Evolutionary conservation across 2,797 vertebrate genomes (phyloP).

Genomic region (Pelobates cultripes): DNA sequence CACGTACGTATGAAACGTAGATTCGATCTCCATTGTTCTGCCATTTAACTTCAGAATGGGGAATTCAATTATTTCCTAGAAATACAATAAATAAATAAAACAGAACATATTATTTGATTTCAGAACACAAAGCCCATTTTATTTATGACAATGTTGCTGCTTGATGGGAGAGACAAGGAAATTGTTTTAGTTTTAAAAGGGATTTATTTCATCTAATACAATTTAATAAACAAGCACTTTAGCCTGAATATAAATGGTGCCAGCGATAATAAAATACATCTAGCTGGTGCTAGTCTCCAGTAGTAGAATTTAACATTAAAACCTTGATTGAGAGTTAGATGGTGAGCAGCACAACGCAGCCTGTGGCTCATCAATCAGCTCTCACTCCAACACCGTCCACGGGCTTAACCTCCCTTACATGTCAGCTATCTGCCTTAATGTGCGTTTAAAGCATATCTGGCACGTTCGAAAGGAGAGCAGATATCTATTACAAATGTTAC

Average conservation of each 20-base stretch:
- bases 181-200: neutral
- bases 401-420: too few relatives aligned
- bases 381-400: too few relatives aligned
- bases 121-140: neutral
- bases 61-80: slow-evolving; percentile 83
- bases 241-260: neutral
- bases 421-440: too few relatives aligned
- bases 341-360: too few relatives aligned
- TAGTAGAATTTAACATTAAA: too few relatives aligned
- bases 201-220: slow-evolving; percentile 3
- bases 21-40: slow-evolving; percentile 83
- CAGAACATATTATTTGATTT: neutral
- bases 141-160: neutral
- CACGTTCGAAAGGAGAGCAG: too few relatives aligned
- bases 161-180: neutral
- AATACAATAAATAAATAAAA: neutral
- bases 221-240: slow-evolving; percentile 3
- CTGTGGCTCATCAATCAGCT: too few relatives aligned
- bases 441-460: too few relatives aligned
- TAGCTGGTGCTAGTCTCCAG: neutral
- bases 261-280: neutral
- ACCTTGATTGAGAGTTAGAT: too few relatives aligned
- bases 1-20: slow-evolving; percentile 83
- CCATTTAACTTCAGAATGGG: slow-evolving; percentile 82
- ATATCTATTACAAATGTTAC: too few relatives aligned